A percentile compares a stretch with the other conserved stretches of the same genome.
Evolutionary conservation across 1,140 invertebrate species (phyloP).

Genomic region (Eurosta solidaginis): DNA sequence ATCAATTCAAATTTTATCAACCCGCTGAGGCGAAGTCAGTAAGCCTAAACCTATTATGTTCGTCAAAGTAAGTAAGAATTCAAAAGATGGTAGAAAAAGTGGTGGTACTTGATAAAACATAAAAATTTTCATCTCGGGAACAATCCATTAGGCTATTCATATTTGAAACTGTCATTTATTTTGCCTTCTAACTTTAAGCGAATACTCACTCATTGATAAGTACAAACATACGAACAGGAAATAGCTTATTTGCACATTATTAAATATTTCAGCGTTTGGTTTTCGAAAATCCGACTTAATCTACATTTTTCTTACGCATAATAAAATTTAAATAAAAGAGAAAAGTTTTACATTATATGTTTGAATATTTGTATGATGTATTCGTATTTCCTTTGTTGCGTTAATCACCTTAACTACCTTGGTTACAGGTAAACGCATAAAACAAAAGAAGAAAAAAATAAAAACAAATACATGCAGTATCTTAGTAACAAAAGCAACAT

Average conservation of each 20-base stretch:
- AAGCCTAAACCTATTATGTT: no score
- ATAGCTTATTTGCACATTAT: background rate
- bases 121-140: no score
- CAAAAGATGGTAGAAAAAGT: no score
- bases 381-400: background rate
- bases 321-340: background rate
- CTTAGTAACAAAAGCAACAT: background rate
- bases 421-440: background rate
- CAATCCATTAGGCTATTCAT: background rate
- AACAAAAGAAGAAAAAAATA: background rate
- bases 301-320: background rate
- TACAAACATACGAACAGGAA: background rate
- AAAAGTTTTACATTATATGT: background rate
- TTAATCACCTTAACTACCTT: background rate
- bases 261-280: no score
- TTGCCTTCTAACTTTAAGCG: background rate
- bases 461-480: no score
- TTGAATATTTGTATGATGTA: background rate
- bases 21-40: no score
- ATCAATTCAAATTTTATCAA: no score
- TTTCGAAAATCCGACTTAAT: background rate
- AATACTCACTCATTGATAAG: no score
- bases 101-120: background rate
- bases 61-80: no score
- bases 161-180: background rate